Evolutionary conservation across 2,113 vertebrate genomes (phyloP), one percentile per base, ranked within the genome.

Genomic region (Halichoeres trimaculatus): DNA sequence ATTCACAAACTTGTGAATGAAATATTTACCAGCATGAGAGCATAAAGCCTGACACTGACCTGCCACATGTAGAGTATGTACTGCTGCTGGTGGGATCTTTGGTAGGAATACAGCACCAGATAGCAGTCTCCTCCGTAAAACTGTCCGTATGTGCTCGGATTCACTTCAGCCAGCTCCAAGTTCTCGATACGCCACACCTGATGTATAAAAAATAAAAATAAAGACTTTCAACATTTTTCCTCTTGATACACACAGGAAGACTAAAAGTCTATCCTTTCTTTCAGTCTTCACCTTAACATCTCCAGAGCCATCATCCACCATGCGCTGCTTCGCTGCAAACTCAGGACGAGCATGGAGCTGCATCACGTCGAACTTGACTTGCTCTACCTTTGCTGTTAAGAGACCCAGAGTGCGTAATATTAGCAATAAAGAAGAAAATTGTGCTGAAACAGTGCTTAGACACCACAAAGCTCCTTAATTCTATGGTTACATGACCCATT

Each of bases 51-150:
- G 8, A 10, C 1, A 48, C 93, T 63, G 76, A 97, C 96, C 94
- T 95, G 95, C 96, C 96, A 98, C 95, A 97, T 96, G 70, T 98
- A 98, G 64, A 98, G 93, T 36, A 98, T 54, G 11, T 97, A 94
- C 59, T 96, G 93, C 22, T 91, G 90, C 74, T 90, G 89, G 79
- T 90, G 88, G 16, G 93, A 88, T 54, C 76, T 93, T 63, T 84
- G 69, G 87, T 98, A 98, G 1, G 95, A 95, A 84, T 98, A 98
- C 22, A 98, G 85, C 56, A 97, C 90, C 72, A 98, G 78, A 88
- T 98, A 98, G 88, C 96, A 96, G 66, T 98, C 96, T 8, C 96
- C 96, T 23, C 96, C 96, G 0, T 97, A 97, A 84, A 98, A 98
- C 87, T 96, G 96, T 10, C 96, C 96, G 0, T 95, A 95, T 0